Conservation (phyloP, 2,888 invertebrate genomes). For the Acrobasis consociella region DNA sequence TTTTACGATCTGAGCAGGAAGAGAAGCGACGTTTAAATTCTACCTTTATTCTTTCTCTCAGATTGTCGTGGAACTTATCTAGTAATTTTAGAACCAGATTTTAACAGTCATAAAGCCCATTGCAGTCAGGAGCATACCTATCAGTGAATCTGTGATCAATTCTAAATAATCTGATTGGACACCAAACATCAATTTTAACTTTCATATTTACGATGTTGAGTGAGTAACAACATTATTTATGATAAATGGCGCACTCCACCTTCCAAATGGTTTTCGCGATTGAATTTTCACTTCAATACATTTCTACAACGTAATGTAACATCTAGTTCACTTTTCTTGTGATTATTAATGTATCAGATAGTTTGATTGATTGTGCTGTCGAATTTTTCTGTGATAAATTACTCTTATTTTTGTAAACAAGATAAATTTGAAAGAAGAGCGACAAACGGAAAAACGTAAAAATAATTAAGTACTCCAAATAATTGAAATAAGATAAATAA, state of each 20-base stretch:
- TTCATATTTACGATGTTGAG: constrained; percentile 1
- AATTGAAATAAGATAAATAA: too few relatives aligned
- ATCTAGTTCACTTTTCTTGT: not conserved
- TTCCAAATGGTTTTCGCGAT: constrained; percentile 3
- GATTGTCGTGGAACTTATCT: too few relatives aligned
- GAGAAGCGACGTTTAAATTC: too few relatives aligned
- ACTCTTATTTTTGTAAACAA: not conserved
- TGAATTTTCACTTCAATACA: constrained; percentile 7
- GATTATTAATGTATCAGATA: not conserved
- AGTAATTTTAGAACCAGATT: too few relatives aligned
- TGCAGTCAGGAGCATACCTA: not conserved
- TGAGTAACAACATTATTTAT: constrained; percentile 13
- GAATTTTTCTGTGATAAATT: not conserved
- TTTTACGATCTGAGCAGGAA: too few relatives aligned
- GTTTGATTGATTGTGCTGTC: not conserved
- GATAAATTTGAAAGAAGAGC: too few relatives aligned
- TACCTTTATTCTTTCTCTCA: too few relatives aligned
- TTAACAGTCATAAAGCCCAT: too few relatives aligned
- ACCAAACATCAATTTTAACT: constrained; percentile 17
- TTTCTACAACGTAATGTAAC: not conserved
- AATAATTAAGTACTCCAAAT: too few relatives aligned
- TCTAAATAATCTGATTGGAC: constrained; percentile 4
- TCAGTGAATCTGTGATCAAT: not conserved
- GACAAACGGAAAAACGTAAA: too few relatives aligned
- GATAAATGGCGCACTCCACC: constrained; percentile 12